Percentiles rank a stretch among this genome's conserved stretches.
phyloP scores from a whole-genome alignment of 2,113 vertebrate genomes.

The Melanostigma gelatinosum region DNA sequence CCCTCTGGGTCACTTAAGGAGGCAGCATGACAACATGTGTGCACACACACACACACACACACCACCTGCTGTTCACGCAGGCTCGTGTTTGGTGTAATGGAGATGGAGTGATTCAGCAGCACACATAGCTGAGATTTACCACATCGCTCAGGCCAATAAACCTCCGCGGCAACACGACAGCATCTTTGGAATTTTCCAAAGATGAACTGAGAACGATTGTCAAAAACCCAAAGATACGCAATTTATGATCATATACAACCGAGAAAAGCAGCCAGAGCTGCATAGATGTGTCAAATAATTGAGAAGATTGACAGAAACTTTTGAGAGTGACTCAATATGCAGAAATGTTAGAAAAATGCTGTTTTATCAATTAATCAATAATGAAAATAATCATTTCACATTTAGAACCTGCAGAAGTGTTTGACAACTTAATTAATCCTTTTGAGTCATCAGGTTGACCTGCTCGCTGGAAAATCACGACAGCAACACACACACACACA shows the following conservation, averaged over 20 bases:
- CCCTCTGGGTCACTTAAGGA: slow-evolving; percentile 69
- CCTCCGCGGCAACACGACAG: slow-evolving; percentile 5
- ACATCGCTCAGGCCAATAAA: slow-evolving; percentile 45
- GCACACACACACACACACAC: slow-evolving; percentile 39
- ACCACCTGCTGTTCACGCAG: slow-evolving; percentile 77
- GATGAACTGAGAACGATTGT: background rate
- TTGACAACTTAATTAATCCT: background rate
- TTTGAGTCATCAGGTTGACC: no score
- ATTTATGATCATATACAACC: background rate
- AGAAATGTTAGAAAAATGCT: no score
- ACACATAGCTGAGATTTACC: slow-evolving; percentile 60
- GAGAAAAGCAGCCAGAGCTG: background rate
- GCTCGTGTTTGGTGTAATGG: slow-evolving; percentile 65
- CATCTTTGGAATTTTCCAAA: background rate
- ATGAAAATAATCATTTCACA: background rate
- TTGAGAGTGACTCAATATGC: no score
- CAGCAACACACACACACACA: background rate
- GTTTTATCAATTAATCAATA: background rate
- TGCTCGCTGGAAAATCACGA: no score
- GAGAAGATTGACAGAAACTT: no score
- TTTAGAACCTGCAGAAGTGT: background rate
- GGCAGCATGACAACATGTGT: slow-evolving; percentile 50
- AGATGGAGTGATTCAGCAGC: slow-evolving; percentile 63
- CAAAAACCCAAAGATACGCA: background rate
- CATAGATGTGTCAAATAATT: no score